phyloP scores from a whole-genome alignment of 2,888 invertebrate species.

The Drosophila monieri region DNA sequence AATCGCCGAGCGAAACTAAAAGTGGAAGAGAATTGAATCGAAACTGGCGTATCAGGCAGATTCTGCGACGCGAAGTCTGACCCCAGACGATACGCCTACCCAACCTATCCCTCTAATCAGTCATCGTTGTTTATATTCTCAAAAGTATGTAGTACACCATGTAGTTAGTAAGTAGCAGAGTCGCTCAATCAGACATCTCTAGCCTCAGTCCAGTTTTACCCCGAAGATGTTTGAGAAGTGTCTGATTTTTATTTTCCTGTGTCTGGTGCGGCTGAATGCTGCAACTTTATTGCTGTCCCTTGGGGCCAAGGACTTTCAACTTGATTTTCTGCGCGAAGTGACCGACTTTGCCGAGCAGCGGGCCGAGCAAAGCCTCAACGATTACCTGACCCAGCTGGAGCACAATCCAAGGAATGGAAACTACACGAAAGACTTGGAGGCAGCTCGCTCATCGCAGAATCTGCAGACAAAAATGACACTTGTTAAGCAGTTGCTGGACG shows the following conservation, averaged over 20 bases:
- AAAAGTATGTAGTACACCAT: background rate
- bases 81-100: slow-evolving; percentile 32
- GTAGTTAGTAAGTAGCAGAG: background rate
- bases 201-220: slow-evolving; percentile 46
- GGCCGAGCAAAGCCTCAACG: slow-evolving; percentile 58
- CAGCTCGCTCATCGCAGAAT: slow-evolving; percentile 40
- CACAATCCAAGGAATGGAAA: slow-evolving; percentile 38
- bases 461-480: slow-evolving; percentile 70
- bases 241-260: slow-evolving; percentile 20
- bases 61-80: slow-evolving; percentile 38
- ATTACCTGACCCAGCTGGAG: slow-evolving; percentile 59
- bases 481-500: slow-evolving; percentile 75
- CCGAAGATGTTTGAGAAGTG: slow-evolving; percentile 51
- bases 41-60: slow-evolving; percentile 19
- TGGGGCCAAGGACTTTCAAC: slow-evolving; percentile 58
- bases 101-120: slow-evolving; percentile 45
- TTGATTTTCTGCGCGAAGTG: slow-evolving; percentile 58
- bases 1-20: slow-evolving; percentile 1
- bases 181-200: background rate
- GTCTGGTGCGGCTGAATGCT: background rate
- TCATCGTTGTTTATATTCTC: slow-evolving; percentile 44
- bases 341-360: slow-evolving; percentile 42
- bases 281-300: slow-evolving; percentile 24
- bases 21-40: slow-evolving; percentile 1
- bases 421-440: slow-evolving; percentile 47